These are phyloP conservation scores for Tyrannus savana DNA, from an alignment of 2,113 vertebrate genomes.

Conservation along the genomic window DNA sequence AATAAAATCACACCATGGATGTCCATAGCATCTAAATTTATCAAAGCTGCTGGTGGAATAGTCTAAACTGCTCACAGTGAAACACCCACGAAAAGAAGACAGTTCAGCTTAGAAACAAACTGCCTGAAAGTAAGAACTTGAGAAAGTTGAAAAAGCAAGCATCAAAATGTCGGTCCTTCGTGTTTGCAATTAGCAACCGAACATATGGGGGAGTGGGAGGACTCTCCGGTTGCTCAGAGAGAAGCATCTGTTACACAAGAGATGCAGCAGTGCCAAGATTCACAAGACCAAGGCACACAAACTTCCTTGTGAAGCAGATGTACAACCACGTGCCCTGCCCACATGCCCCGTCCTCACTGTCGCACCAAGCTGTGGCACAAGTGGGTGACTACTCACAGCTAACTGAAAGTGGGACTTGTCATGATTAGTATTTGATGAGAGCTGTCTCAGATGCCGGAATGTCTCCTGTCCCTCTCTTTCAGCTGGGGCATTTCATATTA, in stretches of 20 bases:
- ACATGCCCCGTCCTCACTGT: rapidly evolving
- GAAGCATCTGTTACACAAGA: constrained; percentile 13
- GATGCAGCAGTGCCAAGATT: background rate
- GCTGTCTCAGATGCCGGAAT: background rate
- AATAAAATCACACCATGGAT: background rate
- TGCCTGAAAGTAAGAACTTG: background rate
- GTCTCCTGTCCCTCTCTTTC: background rate
- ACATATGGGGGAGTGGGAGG: background rate
- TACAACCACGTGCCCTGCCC: background rate
- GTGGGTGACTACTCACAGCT: background rate
- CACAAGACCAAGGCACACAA: background rate
- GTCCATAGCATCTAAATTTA: background rate
- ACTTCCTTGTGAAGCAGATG: background rate
- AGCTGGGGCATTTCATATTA: background rate
- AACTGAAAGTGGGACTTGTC: background rate
- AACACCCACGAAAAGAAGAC: background rate
- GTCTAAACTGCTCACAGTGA: background rate
- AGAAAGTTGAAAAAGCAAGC: background rate
- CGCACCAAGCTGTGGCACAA: background rate
- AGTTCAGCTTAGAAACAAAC: background rate
- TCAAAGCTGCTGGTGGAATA: background rate
- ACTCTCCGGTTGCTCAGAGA: background rate
- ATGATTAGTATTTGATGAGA: background rate
- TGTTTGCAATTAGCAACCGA: background rate
- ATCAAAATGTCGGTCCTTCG: background rate